Base-by-base conservation (phyloP, 2,888 invertebrate genomes). In the Drosophila leonis region DNA sequence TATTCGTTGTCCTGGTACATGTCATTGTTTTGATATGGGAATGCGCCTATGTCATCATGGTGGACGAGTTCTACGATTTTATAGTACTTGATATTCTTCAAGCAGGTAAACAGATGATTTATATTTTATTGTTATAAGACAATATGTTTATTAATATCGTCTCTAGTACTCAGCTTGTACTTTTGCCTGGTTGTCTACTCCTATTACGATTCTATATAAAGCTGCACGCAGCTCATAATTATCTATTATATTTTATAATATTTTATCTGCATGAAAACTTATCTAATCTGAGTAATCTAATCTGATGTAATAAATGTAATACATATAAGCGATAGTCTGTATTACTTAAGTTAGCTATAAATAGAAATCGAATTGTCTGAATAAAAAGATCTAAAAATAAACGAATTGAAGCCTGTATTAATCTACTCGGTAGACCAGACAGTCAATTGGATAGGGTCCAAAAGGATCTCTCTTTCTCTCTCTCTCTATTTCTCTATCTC, bases 181-280 rank as follows among this genome's bases (percentile, higher is more conserved):
- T 90, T 90, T 18, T 75, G 75, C 9, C 49, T 85, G 59, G 75
- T 90, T 42, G 85, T 90, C 2, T 75, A 73, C 29, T 85, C 85
- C 2, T 79, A 66, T 15, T 84, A 88, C 37, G 66, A 69, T 42
- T 0, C 13, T 0, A 44, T 88, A 3, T 48, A 52, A 13, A 1
- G 37, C n/a, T n/a, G n/a, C n/a, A n/a, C n/a, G n/a, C 3, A 20
- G 10, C 9, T 8, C 15, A 24, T 5, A 20, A 18, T 29, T 29
- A 4, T 12, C 0, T 20, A 1, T 5, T 24, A 24, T 52, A 15
- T 52, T 35, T 33, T 51, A 51, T 49, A 18, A 10, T 18, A 51
- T 15, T 27, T 46, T 18, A 0, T 3, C 12, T 29, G n/a, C 12
- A 12, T 49, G 6, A 31, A 12, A 18, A 12, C 10, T 18, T 31